A percentile compares a stretch with the other conserved stretches of the same genome.
These are phyloP conservation scores for Ficedula albicollis DNA, from an alignment of 2,797 vertebrate genomes.

Conservation along the genomic window DNA sequence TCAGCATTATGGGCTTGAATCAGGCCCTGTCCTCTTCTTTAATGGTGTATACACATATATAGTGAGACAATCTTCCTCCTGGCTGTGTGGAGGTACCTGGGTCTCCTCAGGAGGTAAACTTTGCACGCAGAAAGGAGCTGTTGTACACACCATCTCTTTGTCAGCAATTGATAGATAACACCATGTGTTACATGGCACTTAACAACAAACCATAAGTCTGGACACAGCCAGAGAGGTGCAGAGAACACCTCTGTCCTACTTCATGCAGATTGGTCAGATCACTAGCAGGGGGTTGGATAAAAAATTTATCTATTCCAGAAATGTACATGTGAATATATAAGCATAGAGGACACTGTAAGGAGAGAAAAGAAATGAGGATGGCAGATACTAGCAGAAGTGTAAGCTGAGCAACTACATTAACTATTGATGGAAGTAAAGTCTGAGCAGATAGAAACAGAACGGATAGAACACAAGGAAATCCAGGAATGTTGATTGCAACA, in stretches of 20 bases:
- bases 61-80: neutral
- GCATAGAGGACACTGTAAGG: neutral
- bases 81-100: too few species aligned
- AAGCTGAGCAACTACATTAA: neutral
- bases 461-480: neutral
- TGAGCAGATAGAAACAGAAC: neutral
- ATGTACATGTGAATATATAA: neutral
- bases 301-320: neutral
- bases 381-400: neutral
- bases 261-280: neutral
- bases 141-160: too few species aligned
- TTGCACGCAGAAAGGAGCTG: neutral
- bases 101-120: neutral
- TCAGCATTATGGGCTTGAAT: fast-evolving
- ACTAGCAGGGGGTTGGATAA: neutral
- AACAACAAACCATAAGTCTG: neutral
- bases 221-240: neutral
- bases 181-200: fast-evolving
- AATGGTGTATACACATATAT: neutral
- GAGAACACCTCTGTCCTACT: neutral
- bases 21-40: neutral
- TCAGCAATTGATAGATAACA: fast-evolving
- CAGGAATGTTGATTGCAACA: neutral
- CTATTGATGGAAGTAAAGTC: neutral
- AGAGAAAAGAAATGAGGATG: neutral